Conservation (phyloP, 2,113 vertebrate genomes). For the Chaetodon trifascialis region DNA sequence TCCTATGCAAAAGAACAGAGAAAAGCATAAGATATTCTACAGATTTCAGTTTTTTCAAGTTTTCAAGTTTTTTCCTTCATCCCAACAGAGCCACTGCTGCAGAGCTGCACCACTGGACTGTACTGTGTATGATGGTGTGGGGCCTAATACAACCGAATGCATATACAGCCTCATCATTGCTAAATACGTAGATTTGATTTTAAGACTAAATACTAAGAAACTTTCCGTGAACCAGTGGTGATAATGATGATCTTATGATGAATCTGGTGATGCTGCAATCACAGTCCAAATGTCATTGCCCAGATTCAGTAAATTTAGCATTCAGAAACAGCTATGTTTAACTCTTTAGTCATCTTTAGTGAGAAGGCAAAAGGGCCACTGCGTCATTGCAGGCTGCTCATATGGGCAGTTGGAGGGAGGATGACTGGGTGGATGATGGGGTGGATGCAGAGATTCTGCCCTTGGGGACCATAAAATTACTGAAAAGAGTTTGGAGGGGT, state of each 20-base stretch:
- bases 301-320: background rate
- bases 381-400: slow-evolving; percentile 71
- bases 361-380: slow-evolving; percentile 28
- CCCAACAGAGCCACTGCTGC: slow-evolving; percentile 4
- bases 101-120: background rate
- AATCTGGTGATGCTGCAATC: background rate
- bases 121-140: no score
- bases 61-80: slow-evolving; percentile 48
- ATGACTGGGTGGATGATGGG: slow-evolving; percentile 43
- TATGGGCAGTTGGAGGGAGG: slow-evolving; percentile 71
- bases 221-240: background rate
- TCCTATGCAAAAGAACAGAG: slow-evolving; percentile 22
- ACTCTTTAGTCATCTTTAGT: background rate
- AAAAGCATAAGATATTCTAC: slow-evolving; percentile 42
- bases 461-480: slow-evolving; percentile 87
- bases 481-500: slow-evolving; percentile 66
- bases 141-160: background rate
- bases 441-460: slow-evolving; percentile 62
- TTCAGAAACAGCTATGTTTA: background rate
- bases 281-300: background rate
- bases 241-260: background rate
- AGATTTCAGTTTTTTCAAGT: slow-evolving; percentile 58
- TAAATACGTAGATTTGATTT: background rate
- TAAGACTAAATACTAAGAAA: no score
- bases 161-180: background rate